phyloP scores from a whole-genome alignment of 2,113 vertebrate genomes.

The Chloebia gouldiae region DNA sequence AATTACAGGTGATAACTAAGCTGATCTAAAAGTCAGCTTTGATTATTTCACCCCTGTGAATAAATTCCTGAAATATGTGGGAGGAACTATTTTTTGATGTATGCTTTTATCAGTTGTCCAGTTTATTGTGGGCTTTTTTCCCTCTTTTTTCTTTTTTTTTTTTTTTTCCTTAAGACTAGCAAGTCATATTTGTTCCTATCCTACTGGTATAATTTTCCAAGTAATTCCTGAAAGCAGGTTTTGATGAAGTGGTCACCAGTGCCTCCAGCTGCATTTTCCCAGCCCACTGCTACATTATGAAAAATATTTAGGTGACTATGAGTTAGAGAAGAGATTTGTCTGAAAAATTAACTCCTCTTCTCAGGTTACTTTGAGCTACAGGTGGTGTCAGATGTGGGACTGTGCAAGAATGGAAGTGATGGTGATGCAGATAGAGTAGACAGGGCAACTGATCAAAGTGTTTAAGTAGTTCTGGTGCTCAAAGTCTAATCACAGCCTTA shows the following conservation, averaged over 20 bases:
- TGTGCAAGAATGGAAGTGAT: neutral
- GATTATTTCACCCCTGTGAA: conserved; percentile 17
- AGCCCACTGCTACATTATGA: neutral
- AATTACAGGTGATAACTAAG: conserved; percentile 32
- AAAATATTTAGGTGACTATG: neutral
- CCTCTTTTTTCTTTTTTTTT: neutral
- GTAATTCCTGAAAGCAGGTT: neutral
- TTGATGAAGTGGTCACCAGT: neutral
- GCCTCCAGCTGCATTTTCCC: neutral
- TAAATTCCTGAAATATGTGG: neutral
- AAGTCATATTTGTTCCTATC: conserved; percentile 8
- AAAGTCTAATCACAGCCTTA: neutral
- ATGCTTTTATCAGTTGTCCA: conserved; percentile 13
- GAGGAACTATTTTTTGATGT: neutral
- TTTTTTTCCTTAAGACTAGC: neutral
- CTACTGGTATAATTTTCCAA: neutral
- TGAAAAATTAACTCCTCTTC: neutral
- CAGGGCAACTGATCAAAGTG: neutral
- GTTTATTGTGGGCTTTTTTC: neutral
- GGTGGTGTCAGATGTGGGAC: neutral
- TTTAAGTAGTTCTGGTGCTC: neutral
- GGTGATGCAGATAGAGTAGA: neutral
- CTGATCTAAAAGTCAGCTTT: conserved; percentile 37
- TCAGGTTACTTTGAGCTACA: neutral
- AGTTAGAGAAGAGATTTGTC: neutral